phyloP scores from a whole-genome alignment of 2,888 invertebrate species.

The Sepioteuthis lessoniana region DNA sequence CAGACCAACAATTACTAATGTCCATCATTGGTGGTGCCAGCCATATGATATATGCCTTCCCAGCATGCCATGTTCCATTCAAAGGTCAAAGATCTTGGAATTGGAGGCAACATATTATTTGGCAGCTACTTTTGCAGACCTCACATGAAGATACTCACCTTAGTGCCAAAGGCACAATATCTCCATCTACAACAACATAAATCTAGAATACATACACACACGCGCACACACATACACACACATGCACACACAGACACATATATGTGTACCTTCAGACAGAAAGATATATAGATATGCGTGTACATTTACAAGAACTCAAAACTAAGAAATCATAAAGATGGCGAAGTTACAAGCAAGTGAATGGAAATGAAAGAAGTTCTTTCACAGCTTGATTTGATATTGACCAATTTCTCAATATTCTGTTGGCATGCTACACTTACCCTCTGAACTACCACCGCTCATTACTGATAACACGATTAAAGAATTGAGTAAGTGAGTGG shows the following conservation, averaged over 20 bases:
- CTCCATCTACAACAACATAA: not conserved
- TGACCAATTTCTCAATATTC: not conserved
- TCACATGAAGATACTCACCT: conserved; percentile 33
- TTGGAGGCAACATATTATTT: conserved; percentile 9
- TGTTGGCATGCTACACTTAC: not conserved
- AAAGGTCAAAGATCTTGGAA: conserved; percentile 23
- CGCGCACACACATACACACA: not conserved
- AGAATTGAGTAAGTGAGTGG: not conserved
- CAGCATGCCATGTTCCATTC: not conserved
- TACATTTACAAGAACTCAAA: not conserved
- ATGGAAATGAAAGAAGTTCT: conserved; percentile 11
- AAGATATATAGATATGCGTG: too few species aligned
- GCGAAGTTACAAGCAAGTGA: not conserved
- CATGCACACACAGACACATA: not conserved
- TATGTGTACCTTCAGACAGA: too few species aligned
- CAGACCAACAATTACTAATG: not conserved
- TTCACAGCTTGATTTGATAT: conserved; percentile 23
- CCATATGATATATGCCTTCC: not conserved
- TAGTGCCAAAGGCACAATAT: not conserved
- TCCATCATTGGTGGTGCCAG: not conserved
- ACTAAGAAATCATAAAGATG: not conserved
- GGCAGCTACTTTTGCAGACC: conserved; percentile 21
- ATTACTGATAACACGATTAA: not conserved
- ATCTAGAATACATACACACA: not conserved
- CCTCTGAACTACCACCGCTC: not conserved